Evolutionary conservation across 1,140 invertebrate genomes (phyloP), one percentile per base, ranked within the genome.

Genomic region (Euborellia annulipes): DNA sequence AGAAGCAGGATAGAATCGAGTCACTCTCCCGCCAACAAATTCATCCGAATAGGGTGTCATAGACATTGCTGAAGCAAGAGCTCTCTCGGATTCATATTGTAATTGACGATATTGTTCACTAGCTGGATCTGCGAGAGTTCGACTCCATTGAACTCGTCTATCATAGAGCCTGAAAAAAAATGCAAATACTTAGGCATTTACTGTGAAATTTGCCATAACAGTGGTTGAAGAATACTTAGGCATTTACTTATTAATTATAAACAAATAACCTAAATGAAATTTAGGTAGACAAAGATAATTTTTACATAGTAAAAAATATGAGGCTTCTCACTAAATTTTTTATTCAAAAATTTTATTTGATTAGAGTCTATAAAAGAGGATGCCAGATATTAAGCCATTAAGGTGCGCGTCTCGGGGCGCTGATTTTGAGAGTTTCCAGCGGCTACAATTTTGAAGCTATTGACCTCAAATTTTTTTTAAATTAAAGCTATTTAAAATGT

Each of bases 41-140:
- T 85, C 80, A 54, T 85, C 79, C 1, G 82, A 83, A 52, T 88
- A 84, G 1, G 83, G 82, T 2, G 86, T 90, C 80, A 89, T 87
- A 0, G 82, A 84, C 72, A 90, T 84, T 1, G 85, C 82, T 2
- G 85, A 86, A 59, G 88, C 83, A 54, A 91, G 85, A 43, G 86
- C 87, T 65, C 76, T 71, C 16, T 80, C 74, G 1, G 86, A 75
- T 64, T 92, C 88, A 56, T 78, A 89, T 55, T 82, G 79, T 2
- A 92, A 60, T 43, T 83, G 77, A 37, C 84, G 81, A 59, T 84
- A 90, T 2, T 77, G 72, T 36, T 88, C 83, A 3, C 84, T 85
- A 6, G 79, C 78, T 34, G 70, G 76, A 55, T 91, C 78, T 8
- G 68, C 62, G 3, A 88, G 67, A 47, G 80, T 79, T 18, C 67